Evolutionary conservation across 2,113 vertebrate genomes (phyloP).

Genomic region (Perca flavescens): DNA sequence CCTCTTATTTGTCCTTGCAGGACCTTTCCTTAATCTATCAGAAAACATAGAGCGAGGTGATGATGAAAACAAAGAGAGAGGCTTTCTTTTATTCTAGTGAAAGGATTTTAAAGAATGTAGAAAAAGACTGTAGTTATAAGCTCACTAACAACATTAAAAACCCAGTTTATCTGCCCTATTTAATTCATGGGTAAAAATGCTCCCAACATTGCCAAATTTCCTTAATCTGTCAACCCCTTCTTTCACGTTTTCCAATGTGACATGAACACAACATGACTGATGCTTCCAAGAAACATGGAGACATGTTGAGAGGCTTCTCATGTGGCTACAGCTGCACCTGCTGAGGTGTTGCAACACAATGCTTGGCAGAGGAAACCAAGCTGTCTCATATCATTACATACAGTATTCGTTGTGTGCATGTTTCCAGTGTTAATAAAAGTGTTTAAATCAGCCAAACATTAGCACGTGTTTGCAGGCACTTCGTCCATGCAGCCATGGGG

Average conservation of each 20-base stretch:
- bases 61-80: not conserved
- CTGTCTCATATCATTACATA: not conserved
- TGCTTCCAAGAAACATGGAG: conserved; percentile 17
- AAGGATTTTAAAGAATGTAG: too few species aligned
- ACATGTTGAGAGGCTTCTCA: conserved; percentile 14
- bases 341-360: conserved; percentile 36
- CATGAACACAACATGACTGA: conserved; percentile 20
- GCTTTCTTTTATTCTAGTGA: not conserved
- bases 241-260: not conserved
- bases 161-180: not conserved
- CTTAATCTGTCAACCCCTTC: conserved; percentile 1
- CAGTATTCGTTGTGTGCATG: not conserved
- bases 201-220: not conserved
- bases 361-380: conserved; percentile 29
- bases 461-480: not conserved
- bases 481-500: not conserved
- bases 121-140: not conserved
- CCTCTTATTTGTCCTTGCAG: not conserved
- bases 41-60: not conserved
- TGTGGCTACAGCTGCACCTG: conserved; percentile 23
- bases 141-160: not conserved
- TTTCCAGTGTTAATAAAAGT: conserved; percentile 10
- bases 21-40: not conserved
- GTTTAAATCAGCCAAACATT: not conserved
- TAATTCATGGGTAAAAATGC: conserved; percentile 2